Percentiles rank a stretch among this genome's conserved stretches.
phyloP scores from a whole-genome alignment of 2,888 invertebrate species.

The Aspidapion aeneum region DNA sequence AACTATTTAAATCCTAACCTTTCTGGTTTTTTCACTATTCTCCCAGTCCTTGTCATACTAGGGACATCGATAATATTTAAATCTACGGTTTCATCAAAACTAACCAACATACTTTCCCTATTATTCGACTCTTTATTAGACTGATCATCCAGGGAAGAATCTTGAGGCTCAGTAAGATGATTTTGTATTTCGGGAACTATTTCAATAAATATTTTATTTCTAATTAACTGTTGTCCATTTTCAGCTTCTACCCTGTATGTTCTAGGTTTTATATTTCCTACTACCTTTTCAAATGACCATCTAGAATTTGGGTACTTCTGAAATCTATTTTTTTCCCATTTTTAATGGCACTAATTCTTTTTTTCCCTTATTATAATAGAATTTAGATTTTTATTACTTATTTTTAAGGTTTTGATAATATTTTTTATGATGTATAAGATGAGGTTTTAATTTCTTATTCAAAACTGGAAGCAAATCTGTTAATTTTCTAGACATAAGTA shows the following conservation, averaged over 20 bases:
- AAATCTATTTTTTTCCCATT: background rate
- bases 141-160: background rate
- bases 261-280: background rate
- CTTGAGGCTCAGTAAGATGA: too few species aligned
- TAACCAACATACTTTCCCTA: background rate
- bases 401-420: background rate
- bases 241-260: constrained; percentile 6
- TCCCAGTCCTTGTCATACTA: background rate
- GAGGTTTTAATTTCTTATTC: background rate
- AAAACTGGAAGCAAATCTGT: background rate
- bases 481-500: constrained; percentile 1
- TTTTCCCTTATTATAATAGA: background rate
- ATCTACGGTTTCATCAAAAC: background rate
- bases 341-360: background rate
- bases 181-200: background rate
- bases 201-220: background rate
- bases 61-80: background rate
- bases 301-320: background rate
- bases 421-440: background rate
- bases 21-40: background rate
- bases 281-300: background rate
- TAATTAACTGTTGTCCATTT: background rate
- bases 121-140: background rate
- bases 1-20: background rate
- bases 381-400: background rate